phyloP scores from a whole-genome alignment of 64 coral and sea anemone genomes.

The Dendronephthya gigantea region DNA sequence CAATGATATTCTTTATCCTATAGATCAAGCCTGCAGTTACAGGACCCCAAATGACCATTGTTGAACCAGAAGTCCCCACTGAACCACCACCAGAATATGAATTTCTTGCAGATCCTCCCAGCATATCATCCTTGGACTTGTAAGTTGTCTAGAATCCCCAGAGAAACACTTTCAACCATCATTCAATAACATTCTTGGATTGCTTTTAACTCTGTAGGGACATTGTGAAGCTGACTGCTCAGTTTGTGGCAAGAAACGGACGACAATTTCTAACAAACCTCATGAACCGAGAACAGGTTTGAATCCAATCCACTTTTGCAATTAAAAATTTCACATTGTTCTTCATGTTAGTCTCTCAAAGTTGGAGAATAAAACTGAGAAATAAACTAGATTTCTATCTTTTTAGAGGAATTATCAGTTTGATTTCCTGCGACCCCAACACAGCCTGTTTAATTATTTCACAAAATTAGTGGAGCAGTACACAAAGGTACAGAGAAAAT shows the following conservation, averaged over 20 bases:
- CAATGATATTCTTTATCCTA: background rate
- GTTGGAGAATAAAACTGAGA: too few relatives aligned
- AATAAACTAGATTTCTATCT: too few relatives aligned
- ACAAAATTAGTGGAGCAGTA: constrained; percentile 98
- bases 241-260: constrained; percentile 97
- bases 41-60: constrained; percentile 51
- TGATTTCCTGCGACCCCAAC: constrained; percentile 89
- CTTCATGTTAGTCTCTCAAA: too few relatives aligned
- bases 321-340: background rate
- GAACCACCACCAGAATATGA: constrained; percentile 93
- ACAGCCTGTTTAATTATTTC: constrained; percentile 98
- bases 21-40: constrained; percentile 78
- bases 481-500: constrained; percentile 60
- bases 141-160: constrained; percentile 30
- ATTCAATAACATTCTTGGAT: too few relatives aligned
- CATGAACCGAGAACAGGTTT: constrained; percentile 82
- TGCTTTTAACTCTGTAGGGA: constrained; percentile 42
- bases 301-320: background rate
- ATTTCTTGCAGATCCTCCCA: constrained; percentile 85
- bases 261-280: constrained; percentile 91
- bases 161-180: too few relatives aligned
- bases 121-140: constrained; percentile 86
- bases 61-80: constrained; percentile 61
- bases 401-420: constrained; percentile 91
- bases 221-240: constrained; percentile 80